Evolutionary conservation across 2,797 vertebrate genomes (phyloP).

Genomic region (Gymnothorax javanicus): DNA sequence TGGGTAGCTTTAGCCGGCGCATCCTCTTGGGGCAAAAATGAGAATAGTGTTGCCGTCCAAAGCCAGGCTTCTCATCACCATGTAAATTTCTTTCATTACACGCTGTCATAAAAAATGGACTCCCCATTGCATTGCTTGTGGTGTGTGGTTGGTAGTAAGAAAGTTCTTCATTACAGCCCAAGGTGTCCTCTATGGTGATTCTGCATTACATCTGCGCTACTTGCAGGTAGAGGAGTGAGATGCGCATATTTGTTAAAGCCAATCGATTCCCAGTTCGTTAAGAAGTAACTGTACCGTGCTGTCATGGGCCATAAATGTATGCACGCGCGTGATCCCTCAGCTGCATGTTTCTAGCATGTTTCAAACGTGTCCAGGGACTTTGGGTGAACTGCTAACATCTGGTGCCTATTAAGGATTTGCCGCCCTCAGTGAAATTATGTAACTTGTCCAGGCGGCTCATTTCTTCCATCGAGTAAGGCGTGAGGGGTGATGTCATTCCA

Average conservation of each 20-base stretch:
- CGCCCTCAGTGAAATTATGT: slow-evolving; percentile 49
- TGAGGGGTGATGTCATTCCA: slow-evolving; percentile 7
- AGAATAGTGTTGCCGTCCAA: not conserved
- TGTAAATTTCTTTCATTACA: not conserved
- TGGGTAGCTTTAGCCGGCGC: not conserved
- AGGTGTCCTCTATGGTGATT: too few species aligned
- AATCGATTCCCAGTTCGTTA: not conserved
- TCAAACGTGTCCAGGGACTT: not conserved
- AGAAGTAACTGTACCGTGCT: not conserved
- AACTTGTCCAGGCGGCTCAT: slow-evolving; percentile 50
- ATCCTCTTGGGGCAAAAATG: not conserved
- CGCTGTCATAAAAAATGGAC: not conserved
- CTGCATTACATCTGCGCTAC: not conserved
- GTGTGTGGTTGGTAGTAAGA: not conserved
- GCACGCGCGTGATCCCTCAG: not conserved
- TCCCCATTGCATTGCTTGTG: not conserved
- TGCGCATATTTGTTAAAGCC: not conserved
- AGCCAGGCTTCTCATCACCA: not conserved
- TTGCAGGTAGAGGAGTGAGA: not conserved
- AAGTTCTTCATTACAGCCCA: not conserved
- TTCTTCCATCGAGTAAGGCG: slow-evolving; percentile 33
- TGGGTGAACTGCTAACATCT: slow-evolving; percentile 59
- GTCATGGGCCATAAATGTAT: not conserved
- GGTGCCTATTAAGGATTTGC: slow-evolving; percentile 54
- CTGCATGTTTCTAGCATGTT: not conserved